Evolutionary conservation across 2,797 vertebrate genomes (phyloP), one percentile per base, ranked within the genome.

Genomic region (Pipistrellus nathusii): DNA sequence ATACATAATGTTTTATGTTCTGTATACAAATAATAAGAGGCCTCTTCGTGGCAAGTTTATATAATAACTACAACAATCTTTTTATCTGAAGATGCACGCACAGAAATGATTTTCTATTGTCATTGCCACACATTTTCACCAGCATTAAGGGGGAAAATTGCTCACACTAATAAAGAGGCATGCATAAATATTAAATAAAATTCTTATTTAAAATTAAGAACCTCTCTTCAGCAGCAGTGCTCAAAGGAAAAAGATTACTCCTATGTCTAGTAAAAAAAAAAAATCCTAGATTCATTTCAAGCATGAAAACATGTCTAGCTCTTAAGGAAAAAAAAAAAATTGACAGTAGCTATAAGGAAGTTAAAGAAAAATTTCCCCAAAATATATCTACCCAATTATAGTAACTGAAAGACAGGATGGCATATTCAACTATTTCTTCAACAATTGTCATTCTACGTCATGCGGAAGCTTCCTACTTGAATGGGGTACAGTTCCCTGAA

Each of bases 381-480:
- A 97, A 95, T 96, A 96, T n/a, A 93, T 91, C 89, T 82, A 77
- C 48, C 94, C 59, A 97, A 89, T 96, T 96, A 95, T 95, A 97
- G 92, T 62, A 94, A 69, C 95, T 88, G 86, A 96, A 96, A 95
- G 83, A 2, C 20, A 91, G 95, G 95, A 94, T 95, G 64, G 78
- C 93, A 95, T 97, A 97, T 97, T 53, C 86, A 93, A 93, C 93
- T 96, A 96, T 59, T 89, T 90, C 94, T 96, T 97, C 96, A 94
- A 69, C 68, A 46, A 95, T 72, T 96, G 85, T 87, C 93, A 96
- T 90, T 88, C 72, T 81, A 88, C 71, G 87, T 95, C 96, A 96
- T 44, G 11, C 55, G 85, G 95, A 95, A 94, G 91, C 96, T 95
- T 97, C 96, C 96, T 81, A 85, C 90, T 97, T 80, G 94, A 96